phyloP scores from a whole-genome alignment of 2,113 vertebrate species.

The Colius striatus region DNA sequence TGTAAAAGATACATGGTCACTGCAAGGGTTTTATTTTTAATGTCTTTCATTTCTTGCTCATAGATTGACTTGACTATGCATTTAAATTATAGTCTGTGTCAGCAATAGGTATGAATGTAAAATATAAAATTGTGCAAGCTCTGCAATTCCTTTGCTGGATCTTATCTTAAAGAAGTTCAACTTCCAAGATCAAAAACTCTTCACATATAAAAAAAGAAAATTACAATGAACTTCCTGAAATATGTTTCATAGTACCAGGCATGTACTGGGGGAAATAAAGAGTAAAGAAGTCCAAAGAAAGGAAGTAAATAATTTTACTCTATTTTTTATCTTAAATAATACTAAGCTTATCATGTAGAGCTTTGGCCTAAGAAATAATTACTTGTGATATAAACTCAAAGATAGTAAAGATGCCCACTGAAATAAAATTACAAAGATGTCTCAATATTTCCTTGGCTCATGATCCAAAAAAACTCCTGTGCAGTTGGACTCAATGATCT shows the following conservation, averaged over 20 bases:
- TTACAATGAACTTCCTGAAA: not conserved
- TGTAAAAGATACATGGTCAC: not conserved
- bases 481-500: not conserved
- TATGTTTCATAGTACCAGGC: not conserved
- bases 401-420: not conserved
- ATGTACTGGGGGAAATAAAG: not conserved
- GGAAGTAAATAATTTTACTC: not conserved
- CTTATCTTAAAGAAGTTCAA: not conserved
- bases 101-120: not conserved
- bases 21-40: not conserved
- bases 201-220: conserved; percentile 4
- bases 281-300: not conserved
- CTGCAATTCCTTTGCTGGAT: not conserved
- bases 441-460: not conserved
- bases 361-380: not conserved
- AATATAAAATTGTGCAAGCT: not conserved
- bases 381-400: not conserved
- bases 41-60: conserved; percentile 1
- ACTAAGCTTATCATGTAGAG: not conserved
- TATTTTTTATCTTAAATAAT: not conserved
- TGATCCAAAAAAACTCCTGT: not conserved
- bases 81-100: conserved; percentile 21
- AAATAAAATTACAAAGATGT: not conserved
- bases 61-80: not conserved
- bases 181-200: not conserved